Evolutionary conservation across 2,888 invertebrate species (phyloP), one percentile per base, ranked within the genome.

Genomic region (Aromia moschata): DNA sequence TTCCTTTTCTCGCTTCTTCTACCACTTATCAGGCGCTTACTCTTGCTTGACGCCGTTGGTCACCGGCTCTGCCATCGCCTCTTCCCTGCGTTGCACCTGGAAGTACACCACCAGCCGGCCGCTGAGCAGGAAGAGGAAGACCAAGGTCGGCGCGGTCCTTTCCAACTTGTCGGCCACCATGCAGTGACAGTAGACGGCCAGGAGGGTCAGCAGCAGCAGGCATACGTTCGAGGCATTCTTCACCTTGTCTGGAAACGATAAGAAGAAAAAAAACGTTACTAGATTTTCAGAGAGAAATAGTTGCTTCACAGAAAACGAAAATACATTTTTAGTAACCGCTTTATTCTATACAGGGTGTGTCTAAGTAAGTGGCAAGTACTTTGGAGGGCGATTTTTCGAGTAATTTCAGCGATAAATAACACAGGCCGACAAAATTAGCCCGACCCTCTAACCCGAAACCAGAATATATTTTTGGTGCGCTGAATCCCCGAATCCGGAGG

Each of bases 101-200:
- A 84, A 87, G 72, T 86, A 95, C 62, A 96, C 94, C 15, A 95
- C 94, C 64, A 96, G 84, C 68, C 96, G 86, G 62, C 95, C 95
- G 67, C 89, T 89, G 43, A 96, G 83, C 94, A 96, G 94, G 79
- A 95, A 94, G 79, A 94, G 91, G 82, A 96, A 96, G 66, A 94
- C 94, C 76, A 95, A 81, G 55, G 94, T 92, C 0, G 94, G 94
- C 10, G 94, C 95, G 52, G 92, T 92, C 70, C 95, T 86, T 80
- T 96, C 95, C 79, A 96, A 91, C 68, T 94, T 94, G 80, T 96
- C 95, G 51, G 93, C 93, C 25, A 95, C 93, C 89, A 93, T 92
- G 75, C 93, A 89, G 79, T 96, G 96, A 10, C 95, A 95, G 80
- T 97, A 96, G 54, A 95, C 92, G 30, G 95, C 94, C 81, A 95